Conservation (phyloP, 2,888 invertebrate genomes). For the Phortica okadai region DNA sequence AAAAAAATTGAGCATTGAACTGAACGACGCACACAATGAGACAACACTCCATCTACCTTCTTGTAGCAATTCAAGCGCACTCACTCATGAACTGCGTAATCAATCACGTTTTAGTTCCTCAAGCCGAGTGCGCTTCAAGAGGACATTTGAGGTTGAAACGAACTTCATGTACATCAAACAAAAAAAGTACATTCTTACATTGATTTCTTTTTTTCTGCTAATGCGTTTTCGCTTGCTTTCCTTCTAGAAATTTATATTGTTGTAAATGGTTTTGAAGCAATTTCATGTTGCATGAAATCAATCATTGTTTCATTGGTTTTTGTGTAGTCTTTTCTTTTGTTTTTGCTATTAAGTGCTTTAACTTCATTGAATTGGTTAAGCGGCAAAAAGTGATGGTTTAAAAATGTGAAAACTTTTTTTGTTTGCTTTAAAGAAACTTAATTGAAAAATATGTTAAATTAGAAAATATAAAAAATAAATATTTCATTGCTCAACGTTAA, state of each 20-base stretch:
- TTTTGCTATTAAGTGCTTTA: not conserved
- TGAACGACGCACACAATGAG: constrained; percentile 6
- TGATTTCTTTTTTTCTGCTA: not conserved
- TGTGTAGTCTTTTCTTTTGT: not conserved
- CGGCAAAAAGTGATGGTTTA: no score
- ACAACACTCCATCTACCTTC: not conserved
- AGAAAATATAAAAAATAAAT: not conserved
- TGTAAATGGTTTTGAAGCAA: constrained; percentile 6
- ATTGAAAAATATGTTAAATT: not conserved
- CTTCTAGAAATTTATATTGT: not conserved
- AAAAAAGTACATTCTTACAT: not conserved
- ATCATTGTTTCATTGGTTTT: not conserved
- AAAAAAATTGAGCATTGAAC: not conserved
- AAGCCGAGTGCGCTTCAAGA: no score
- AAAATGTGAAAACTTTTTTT: no score
- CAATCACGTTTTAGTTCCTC: constrained; percentile 51
- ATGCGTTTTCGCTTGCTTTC: not conserved
- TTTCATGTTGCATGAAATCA: constrained; percentile 8
- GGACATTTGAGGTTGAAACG: no score
- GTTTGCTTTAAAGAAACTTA: no score
- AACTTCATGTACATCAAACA: not conserved
- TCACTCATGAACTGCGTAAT: constrained; percentile 63
- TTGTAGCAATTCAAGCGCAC: constrained; percentile 16
- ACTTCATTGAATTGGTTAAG: no score
- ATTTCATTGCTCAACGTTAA: not conserved